These are phyloP conservation scores for Smutsia gigantea DNA, from an alignment of 2,797 vertebrate genomes.

Conservation along the genomic window DNA sequence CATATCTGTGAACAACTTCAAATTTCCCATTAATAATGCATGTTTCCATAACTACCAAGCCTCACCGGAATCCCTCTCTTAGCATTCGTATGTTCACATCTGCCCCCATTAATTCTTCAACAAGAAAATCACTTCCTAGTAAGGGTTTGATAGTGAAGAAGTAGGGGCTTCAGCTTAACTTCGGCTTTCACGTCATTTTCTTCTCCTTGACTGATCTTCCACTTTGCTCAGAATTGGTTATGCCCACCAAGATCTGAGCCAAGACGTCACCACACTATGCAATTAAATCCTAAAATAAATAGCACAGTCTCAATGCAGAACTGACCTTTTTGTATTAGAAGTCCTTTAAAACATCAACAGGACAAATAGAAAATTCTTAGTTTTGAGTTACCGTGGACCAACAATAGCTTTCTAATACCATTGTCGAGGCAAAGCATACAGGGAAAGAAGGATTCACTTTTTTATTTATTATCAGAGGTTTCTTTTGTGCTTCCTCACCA, in stretches of 20 bases:
- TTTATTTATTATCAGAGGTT: slow-evolving; percentile 83
- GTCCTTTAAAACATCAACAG: slow-evolving; percentile 80
- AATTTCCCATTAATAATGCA: slow-evolving; percentile 25
- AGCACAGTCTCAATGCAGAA: slow-evolving; percentile 72
- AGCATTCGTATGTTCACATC: slow-evolving; percentile 63
- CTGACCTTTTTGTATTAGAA: slow-evolving; percentile 76
- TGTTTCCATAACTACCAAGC: not conserved
- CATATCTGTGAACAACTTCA: slow-evolving; percentile 16
- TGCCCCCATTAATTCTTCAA: slow-evolving; percentile 59
- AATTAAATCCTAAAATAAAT: slow-evolving; percentile 83
- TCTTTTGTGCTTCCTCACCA: slow-evolving; percentile 81
- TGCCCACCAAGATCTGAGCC: slow-evolving; percentile 50
- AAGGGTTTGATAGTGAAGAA: slow-evolving; percentile 69
- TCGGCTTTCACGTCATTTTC: slow-evolving; percentile 71
- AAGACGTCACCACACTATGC: slow-evolving; percentile 64
- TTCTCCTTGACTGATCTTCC: slow-evolving; percentile 35
- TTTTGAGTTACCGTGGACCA: slow-evolving; percentile 77
- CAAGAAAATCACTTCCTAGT: slow-evolving; percentile 68
- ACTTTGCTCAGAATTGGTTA: slow-evolving; percentile 69
- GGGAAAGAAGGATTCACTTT: slow-evolving; percentile 83
- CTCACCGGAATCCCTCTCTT: not conserved
- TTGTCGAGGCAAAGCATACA: slow-evolving; percentile 75
- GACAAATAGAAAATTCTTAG: slow-evolving; percentile 82
- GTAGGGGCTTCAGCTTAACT: slow-evolving; percentile 74
- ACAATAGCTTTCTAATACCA: slow-evolving; percentile 81